Base-by-base conservation (phyloP, 64 coral and sea anemone species). In the Acropora yongei region DNA sequence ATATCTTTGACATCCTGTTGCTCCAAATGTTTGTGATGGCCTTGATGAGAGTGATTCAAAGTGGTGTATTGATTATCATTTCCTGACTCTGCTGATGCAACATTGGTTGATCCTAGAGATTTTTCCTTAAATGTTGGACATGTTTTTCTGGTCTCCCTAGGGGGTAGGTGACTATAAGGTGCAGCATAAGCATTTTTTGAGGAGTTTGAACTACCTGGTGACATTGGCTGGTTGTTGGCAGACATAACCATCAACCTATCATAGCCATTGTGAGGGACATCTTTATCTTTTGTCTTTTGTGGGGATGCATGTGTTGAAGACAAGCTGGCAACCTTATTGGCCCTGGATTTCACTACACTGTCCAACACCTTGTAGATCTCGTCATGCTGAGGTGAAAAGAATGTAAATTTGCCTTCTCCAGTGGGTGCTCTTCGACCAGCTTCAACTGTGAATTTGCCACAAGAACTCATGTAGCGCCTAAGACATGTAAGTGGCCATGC, bases 401-500 rank as follows among this genome's bases (percentile, higher is more conserved):
- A 99, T 55, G 90, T 87, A 89, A 99, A 99, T 30, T 90, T 83
- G 1, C 97, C 97, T 83, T 96, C 88, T 6, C 97, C 97, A 43
- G 97, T 99, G 1, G 97, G 94, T 10, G 97, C 97, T 80, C 94
- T 79, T 1, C 97, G 94, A 8, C 97, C 97, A 86, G 97, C 97
- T 60, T 99, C 97, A 49, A 99, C 87, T 13, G 84, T 90, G 63
- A 99, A 99, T 78, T 96, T 91, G 3, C 94, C 94, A 45, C 93
- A 68, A 49, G 88, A 87, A 82, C 94, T 96, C 94, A 96, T 99
- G 77, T 99, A 99, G 48, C 97, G 66, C 11, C 97, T 78, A 8
- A 99, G 79, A 78, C 97, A 99, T 84, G 91, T 96, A 57, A 99
- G 96, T 0, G 97, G 97, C 97, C 97, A 99, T 73, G 94, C 84